These are phyloP conservation scores for Phymorhynchus buccinoides DNA, from an alignment of 1,140 invertebrate genomes.

Conservation along the genomic window DNA sequence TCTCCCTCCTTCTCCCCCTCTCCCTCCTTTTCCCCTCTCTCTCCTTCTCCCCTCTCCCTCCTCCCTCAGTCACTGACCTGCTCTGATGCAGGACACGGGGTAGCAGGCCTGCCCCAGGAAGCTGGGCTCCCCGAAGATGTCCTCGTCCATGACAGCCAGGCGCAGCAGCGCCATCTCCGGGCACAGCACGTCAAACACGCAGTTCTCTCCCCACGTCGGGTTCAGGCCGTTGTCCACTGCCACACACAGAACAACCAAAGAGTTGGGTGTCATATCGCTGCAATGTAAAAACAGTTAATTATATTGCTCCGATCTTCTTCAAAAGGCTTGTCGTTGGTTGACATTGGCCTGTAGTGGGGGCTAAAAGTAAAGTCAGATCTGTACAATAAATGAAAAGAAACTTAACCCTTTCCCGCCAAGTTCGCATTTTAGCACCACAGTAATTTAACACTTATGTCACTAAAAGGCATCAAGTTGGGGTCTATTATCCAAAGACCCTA, in stretches of 20 bases:
- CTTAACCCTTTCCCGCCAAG: no score
- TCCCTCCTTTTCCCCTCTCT: background rate
- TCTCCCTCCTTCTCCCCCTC: background rate
- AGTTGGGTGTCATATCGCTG: background rate
- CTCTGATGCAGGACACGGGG: constrained; percentile 78
- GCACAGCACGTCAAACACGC: constrained; percentile 90
- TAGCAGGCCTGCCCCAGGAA: constrained; percentile 97
- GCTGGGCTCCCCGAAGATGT: constrained; percentile 97
- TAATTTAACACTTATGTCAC: no score
- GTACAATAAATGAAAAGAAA: no score
- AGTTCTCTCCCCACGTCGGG: constrained; percentile 93
- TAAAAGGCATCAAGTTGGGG: no score
- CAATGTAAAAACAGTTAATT: no score
- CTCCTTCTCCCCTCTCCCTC: background rate
- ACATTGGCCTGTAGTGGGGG: no score
- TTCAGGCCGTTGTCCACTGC: constrained; percentile 96
- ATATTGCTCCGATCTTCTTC: no score
- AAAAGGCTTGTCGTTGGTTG: no score
- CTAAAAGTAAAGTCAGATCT: no score
- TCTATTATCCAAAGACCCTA: no score
- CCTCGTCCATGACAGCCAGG: constrained; percentile 96
- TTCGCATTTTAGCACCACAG: no score
- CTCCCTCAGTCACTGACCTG: constrained; percentile 66
- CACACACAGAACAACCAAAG: constrained; percentile 48
- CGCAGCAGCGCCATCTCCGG: constrained; percentile 91